A percentile compares a stretch with the other conserved stretches of the same genome.
phyloP scores from a whole-genome alignment of 1,140 invertebrate species.

The Caenorhabditis remanei region DNA sequence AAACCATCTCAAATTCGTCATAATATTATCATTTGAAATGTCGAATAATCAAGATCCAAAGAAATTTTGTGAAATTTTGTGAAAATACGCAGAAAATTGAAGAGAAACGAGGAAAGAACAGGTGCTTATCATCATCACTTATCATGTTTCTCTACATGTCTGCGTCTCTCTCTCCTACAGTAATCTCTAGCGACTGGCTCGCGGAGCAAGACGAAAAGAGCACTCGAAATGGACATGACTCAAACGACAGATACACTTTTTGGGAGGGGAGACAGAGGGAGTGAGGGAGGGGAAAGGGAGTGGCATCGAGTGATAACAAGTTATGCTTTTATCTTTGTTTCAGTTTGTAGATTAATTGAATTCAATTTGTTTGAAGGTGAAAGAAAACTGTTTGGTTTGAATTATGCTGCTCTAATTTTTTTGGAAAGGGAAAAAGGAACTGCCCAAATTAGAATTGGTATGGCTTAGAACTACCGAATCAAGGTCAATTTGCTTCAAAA shows the following conservation, averaged over 20 bases:
- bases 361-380: background rate
- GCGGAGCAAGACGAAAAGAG: conserved; percentile 41
- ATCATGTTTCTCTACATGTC: conserved; percentile 26
- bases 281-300: background rate
- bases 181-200: background rate
- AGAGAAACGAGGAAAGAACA: conserved; percentile 26
- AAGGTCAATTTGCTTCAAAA: too few species aligned
- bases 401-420: too few species aligned
- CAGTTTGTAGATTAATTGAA: background rate
- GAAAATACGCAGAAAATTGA: background rate
- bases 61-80: background rate
- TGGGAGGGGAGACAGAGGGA: background rate
- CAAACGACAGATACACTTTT: conserved; percentile 23
- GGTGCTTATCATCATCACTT: conserved; percentile 53
- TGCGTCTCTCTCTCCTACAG: background rate
- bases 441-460: too few species aligned
- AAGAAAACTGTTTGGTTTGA: too few species aligned
- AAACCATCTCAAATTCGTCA: conserved; percentile 44
- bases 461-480: too few species aligned
- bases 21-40: conserved; percentile 40
- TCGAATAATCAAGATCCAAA: background rate
- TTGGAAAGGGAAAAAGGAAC: too few species aligned
- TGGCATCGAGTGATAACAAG: conserved; percentile 10
- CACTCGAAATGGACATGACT: conserved; percentile 56
- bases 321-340: too few species aligned